Percentiles rank a stretch among this genome's conserved stretches.
These are phyloP conservation scores for Hipparchia sbordonii DNA, from an alignment of 2,888 invertebrate species.

Conservation along the genomic window DNA sequence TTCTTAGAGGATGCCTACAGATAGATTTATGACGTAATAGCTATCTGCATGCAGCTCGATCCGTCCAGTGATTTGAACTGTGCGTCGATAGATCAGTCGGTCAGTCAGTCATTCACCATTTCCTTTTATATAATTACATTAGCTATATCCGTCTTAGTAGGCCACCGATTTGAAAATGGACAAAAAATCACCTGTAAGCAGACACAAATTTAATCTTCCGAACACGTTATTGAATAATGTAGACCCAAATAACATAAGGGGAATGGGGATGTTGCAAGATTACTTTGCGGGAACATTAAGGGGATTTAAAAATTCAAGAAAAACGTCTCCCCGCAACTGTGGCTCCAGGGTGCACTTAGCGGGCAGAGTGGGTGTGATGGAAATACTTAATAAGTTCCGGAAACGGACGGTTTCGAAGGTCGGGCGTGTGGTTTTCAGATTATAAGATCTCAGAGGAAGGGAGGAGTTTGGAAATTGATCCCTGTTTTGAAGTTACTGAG, in stretches of 20 bases:
- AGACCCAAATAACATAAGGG: constrained; percentile 15
- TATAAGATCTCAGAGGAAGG: constrained; percentile 11
- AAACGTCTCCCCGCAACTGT: constrained; percentile 62
- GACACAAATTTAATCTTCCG: constrained; percentile 12
- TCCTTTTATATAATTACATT: not conserved
- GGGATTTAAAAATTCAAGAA: constrained; percentile 74
- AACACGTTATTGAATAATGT: constrained; percentile 18
- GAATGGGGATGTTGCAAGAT: constrained; percentile 12
- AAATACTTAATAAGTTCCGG: constrained; percentile 56
- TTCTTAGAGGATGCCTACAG: too few species aligned
- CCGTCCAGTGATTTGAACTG: too few species aligned
- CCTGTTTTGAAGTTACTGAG: constrained; percentile 5
- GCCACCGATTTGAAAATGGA: not conserved
- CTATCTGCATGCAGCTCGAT: too few species aligned
- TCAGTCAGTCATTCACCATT: too few species aligned
- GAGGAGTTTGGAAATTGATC: constrained; percentile 15
- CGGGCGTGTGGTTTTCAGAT: constrained; percentile 25
- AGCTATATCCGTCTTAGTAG: not conserved
- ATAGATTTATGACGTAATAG: too few species aligned
- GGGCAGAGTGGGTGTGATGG: constrained; percentile 57
- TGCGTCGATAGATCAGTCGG: too few species aligned
- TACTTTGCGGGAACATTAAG: constrained; percentile 51
- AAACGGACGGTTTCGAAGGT: constrained; percentile 26
- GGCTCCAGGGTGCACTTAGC: constrained; percentile 64
- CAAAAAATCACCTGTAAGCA: not conserved